A percentile compares a stretch with the other conserved stretches of the same genome.
These are phyloP conservation scores for Phortica magna DNA, from an alignment of 2,888 invertebrate species.

Conservation along the genomic window DNA sequence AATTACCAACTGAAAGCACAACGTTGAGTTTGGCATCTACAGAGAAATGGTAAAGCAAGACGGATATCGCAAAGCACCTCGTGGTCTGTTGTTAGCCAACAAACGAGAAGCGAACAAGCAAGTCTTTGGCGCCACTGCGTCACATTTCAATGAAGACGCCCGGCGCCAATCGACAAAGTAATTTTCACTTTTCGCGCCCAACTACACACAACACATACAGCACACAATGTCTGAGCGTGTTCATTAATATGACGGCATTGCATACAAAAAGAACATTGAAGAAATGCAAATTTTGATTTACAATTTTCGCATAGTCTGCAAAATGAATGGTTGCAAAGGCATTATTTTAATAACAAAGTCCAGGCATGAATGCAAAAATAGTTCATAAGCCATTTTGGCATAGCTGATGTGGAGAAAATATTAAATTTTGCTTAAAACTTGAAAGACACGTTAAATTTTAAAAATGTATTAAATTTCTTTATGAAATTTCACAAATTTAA, in stretches of 20 bases:
- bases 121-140: neutral
- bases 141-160: neutral
- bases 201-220: neutral
- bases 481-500: neutral
- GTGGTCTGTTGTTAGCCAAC: too few relatives aligned
- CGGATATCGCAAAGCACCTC: too few relatives aligned
- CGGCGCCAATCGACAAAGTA: conserved; percentile 14
- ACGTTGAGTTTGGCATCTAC: too few relatives aligned
- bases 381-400: neutral
- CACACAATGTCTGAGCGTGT: neutral
- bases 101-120: too few relatives aligned
- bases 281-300: conserved; percentile 26
- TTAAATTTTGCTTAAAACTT: too few relatives aligned
- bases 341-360: conserved; percentile 29
- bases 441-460: too few relatives aligned
- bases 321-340: conserved; percentile 13
- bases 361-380: conserved; percentile 6
- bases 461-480: too few relatives aligned
- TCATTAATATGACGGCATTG: neutral
- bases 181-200: conserved; percentile 12
- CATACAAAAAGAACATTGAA: neutral
- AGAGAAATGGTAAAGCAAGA: too few relatives aligned
- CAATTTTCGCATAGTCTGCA: neutral
- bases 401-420: neutral
- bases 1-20: too few relatives aligned